These are phyloP conservation scores for Hucho hucho DNA, from an alignment of 2,113 vertebrate genomes.

Conservation along the genomic window DNA sequence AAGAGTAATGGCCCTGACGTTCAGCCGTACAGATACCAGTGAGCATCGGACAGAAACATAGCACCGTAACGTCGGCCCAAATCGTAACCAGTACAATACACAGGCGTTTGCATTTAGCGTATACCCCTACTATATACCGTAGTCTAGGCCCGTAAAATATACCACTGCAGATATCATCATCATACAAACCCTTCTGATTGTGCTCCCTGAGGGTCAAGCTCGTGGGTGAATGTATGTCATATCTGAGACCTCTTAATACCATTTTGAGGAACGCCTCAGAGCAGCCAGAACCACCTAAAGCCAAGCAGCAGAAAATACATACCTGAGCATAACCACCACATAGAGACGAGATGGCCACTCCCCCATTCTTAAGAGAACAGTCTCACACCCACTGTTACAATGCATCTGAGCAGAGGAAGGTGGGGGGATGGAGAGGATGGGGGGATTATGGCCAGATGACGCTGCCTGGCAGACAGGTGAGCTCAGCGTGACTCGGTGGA, in stretches of 20 bases:
- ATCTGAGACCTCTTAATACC: not conserved
- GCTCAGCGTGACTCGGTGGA: conserved; percentile 16
- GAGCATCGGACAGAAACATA: no score
- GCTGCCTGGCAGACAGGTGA: conserved; percentile 46
- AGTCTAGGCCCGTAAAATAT: not conserved
- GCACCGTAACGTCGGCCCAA: no score
- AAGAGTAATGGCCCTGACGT: no score
- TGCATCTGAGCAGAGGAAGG: conserved; percentile 13
- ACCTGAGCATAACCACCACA: not conserved
- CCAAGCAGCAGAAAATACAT: conserved; percentile 1
- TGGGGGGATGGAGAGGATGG: conserved; percentile 11
- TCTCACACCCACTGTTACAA: not conserved
- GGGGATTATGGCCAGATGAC: conserved; percentile 47
- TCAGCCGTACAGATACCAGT: no score
- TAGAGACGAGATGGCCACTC: conserved; percentile 4
- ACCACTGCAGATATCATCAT: not conserved
- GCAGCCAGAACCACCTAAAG: not conserved
- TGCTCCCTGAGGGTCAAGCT: not conserved
- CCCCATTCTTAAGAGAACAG: not conserved
- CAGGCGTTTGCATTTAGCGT: no score
- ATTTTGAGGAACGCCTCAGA: not conserved
- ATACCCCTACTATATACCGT: no score
- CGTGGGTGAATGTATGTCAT: not conserved
- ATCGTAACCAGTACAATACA: no score
- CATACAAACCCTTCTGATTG: not conserved